These are phyloP conservation scores for Drosophila incognita DNA, from an alignment of 2,888 invertebrate genomes.

Conservation along the genomic window DNA sequence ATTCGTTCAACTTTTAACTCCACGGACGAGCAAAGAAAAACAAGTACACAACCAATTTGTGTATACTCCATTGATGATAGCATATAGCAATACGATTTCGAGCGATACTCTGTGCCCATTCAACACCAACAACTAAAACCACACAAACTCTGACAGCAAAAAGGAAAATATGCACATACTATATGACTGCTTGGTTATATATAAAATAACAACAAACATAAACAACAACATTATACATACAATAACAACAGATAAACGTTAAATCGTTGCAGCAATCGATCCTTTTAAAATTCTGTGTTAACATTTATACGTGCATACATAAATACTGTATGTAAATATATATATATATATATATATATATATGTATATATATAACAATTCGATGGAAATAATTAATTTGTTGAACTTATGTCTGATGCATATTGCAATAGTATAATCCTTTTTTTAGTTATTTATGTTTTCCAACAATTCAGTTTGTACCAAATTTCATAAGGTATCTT, in stretches of 20 bases:
- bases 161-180: constrained; percentile 49
- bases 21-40: constrained; percentile 26
- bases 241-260: constrained; percentile 13
- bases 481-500: constrained; percentile 22
- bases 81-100: constrained; percentile 57
- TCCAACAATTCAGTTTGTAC: constrained; percentile 15
- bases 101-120: constrained; percentile 65
- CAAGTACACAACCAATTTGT: constrained; percentile 27
- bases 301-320: constrained; percentile 49
- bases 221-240: constrained; percentile 2
- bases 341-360: neutral
- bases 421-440: constrained; percentile 26
- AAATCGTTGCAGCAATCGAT: constrained; percentile 41
- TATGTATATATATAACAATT: constrained; percentile 4
- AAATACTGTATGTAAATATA: constrained; percentile 24
- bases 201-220: constrained; percentile 39
- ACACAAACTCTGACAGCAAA: constrained; percentile 26
- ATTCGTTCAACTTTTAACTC: constrained; percentile 83
- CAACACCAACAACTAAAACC: constrained; percentile 18
- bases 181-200: constrained; percentile 52
- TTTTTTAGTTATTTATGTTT: constrained; percentile 49
- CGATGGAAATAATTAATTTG: constrained; percentile 14
- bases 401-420: constrained; percentile 31
- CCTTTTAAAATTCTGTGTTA: constrained; percentile 50
- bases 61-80: constrained; percentile 48